Base-by-base conservation (phyloP, 1,140 invertebrate genomes). In the Formica selysi region DNA sequence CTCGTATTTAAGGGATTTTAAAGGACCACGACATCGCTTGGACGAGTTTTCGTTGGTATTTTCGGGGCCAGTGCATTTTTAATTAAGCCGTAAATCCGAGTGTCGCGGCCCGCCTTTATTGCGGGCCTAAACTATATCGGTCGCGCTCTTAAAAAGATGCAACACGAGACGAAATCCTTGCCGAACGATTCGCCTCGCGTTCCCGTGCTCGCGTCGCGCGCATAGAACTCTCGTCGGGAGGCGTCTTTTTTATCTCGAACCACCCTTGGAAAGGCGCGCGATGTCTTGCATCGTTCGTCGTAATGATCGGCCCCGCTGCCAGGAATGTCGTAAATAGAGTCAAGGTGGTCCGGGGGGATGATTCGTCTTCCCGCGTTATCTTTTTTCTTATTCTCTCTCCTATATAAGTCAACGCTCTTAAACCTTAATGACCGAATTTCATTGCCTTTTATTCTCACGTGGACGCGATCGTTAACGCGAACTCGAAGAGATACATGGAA, bases 41-140 rank as follows among this genome's bases (percentile, higher is more conserved):
- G 54, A 86, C 78, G 83, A 91, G 91, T 91, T 87, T 92, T 91
- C 90, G 91, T 81, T 41, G 80, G 57, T 68, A 83, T 91, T 76
- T 57, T 61, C 76, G 26, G 41, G 61, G 48, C 86, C 76, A 62
- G 67, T n/a, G 89, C 87, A 87, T 93, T 93, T 93, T 93, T 93
- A 93, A 93, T 93, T 93, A 92, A 93, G 92, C 87, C 91, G 89
- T 93, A 93, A 93, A 93, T 93, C 91, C 91, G 91, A 71, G 57
- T 36, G 90, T 88, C 81, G 44, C 76, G 88, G 62, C n/a, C 87
- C 79, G 51, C 89, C 85, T 93, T 93, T 93, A 91, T 91, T 79
- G 88, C 89, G 80, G 83, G 80, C 81, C 85, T 90, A 91, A 90
- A 91, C 90, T 88, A 92, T 91, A 92, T 91, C 89, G 67, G 87